phyloP scores from a whole-genome alignment of 2,888 invertebrate genomes.

The Trichopria drosophilae region DNA sequence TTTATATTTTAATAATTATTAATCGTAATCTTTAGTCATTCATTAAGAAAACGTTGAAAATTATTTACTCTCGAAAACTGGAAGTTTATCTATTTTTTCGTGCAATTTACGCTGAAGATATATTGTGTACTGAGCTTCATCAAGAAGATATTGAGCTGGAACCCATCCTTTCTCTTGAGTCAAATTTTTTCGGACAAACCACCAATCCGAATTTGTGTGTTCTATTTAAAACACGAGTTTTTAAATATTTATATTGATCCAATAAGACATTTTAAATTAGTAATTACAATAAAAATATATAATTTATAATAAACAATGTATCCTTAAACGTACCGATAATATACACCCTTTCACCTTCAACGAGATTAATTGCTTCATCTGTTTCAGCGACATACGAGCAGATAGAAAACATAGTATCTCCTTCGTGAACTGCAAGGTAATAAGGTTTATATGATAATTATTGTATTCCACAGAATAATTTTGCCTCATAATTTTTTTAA shows the following conservation, averaged over 20 bases:
- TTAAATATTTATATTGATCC: neutral
- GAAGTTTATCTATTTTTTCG: slow-evolving; percentile 88
- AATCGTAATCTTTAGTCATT: neutral
- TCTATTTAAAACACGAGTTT: slow-evolving; percentile 59
- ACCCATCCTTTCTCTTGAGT: slow-evolving; percentile 93
- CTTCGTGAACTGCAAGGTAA: slow-evolving; percentile 63
- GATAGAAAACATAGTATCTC: slow-evolving; percentile 80
- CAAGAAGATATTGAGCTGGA: slow-evolving; percentile 86
- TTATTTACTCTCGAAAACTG: slow-evolving; percentile 88
- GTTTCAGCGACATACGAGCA: slow-evolving; percentile 85
- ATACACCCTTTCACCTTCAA: slow-evolving; percentile 87
- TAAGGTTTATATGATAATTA: neutral
- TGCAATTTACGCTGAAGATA: slow-evolving; percentile 86
- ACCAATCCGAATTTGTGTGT: slow-evolving; percentile 87
- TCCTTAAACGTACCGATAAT: slow-evolving; percentile 71
- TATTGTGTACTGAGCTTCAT: slow-evolving; percentile 76
- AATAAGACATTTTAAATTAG: slow-evolving; percentile 3
- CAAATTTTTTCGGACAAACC: slow-evolving; percentile 86
- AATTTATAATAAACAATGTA: slow-evolving; percentile 2
- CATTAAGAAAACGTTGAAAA: neutral
- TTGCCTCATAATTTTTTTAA: slow-evolving; percentile 5
- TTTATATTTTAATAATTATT: too few relatives aligned
- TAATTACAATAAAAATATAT: slow-evolving; percentile 2
- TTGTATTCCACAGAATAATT: neutral
- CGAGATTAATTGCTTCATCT: slow-evolving; percentile 83